Percentiles rank a stretch among this genome's conserved stretches.
Conservation (phyloP, 2,797 vertebrate species). For the Paedocypris micromegethes region DNA sequence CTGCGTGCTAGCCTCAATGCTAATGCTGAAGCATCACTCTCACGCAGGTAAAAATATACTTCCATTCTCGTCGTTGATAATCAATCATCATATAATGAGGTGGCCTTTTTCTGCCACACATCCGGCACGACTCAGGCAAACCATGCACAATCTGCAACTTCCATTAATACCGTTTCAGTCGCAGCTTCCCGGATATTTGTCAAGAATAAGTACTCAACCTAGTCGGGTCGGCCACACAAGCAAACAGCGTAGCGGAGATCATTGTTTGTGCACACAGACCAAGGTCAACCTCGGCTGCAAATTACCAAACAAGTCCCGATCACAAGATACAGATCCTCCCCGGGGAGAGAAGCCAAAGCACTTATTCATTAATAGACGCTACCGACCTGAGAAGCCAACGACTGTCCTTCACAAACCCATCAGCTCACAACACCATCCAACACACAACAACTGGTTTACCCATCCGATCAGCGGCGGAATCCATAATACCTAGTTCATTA, state of each 20-base stretch:
- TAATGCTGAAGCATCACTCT: slow-evolving; percentile 31
- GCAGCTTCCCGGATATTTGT: slow-evolving; percentile 38
- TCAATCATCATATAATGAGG: slow-evolving; percentile 41
- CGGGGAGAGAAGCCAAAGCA: slow-evolving; percentile 8
- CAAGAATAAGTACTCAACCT: slow-evolving; percentile 30
- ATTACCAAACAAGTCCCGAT: slow-evolving; percentile 9
- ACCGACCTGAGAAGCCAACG: slow-evolving; percentile 1
- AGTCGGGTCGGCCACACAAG: slow-evolving; percentile 16
- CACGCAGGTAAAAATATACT: slow-evolving; percentile 29
- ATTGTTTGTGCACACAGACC: slow-evolving; percentile 9
- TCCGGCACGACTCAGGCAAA: slow-evolving; percentile 24
- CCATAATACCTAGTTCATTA: slow-evolving; percentile 29
- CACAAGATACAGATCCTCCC: slow-evolving; percentile 12
- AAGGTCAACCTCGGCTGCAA: slow-evolving; percentile 17
- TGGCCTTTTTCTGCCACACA: slow-evolving; percentile 47
- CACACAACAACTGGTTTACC: background rate
- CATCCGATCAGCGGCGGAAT: background rate
- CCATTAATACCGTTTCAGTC: slow-evolving; percentile 48
- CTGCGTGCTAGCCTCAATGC: slow-evolving; percentile 18
- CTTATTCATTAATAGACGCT: slow-evolving; percentile 3
- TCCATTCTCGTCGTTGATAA: slow-evolving; percentile 38
- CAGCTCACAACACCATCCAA: slow-evolving; percentile 7
- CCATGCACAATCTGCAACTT: slow-evolving; percentile 44
- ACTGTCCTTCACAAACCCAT: background rate
- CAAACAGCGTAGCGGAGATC: background rate